These are phyloP conservation scores for Leptinotarsa defecta DNA, from an alignment of 1,140 invertebrate species.

Conservation along the genomic window DNA sequence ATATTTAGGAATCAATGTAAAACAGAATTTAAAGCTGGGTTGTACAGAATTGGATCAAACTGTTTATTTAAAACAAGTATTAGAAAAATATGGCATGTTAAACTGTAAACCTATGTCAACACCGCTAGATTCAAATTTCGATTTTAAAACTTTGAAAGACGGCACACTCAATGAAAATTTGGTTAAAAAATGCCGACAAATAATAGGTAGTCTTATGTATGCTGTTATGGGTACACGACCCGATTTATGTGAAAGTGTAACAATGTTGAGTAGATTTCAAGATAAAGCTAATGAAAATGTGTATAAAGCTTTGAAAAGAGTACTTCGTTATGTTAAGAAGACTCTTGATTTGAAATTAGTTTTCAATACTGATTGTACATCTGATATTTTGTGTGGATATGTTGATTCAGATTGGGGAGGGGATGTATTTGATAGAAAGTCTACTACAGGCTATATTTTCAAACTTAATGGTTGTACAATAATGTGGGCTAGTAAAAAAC, in stretches of 20 bases:
- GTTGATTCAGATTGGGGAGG: slow-evolving; percentile 56
- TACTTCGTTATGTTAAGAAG: no score
- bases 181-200: slow-evolving; percentile 5
- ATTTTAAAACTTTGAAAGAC: no score
- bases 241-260: slow-evolving; percentile 4
- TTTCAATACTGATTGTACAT: no score
- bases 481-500: slow-evolving; percentile 39
- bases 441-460: slow-evolving; percentile 54
- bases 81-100: no score
- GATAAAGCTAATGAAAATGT: slow-evolving; percentile 4
- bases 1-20: no score
- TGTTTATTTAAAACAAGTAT: no score
- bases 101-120: no score
- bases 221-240: slow-evolving; percentile 4
- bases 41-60: no score
- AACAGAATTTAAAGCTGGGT: no score
- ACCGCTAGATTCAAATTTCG: no score
- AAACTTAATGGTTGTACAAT: slow-evolving; percentile 37
- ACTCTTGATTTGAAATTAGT: no score
- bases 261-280: slow-evolving; percentile 11
- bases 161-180: no score
- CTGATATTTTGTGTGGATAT: slow-evolving; percentile 48
- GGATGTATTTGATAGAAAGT: slow-evolving; percentile 51
- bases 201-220: slow-evolving; percentile 5
- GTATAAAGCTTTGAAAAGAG: background rate